Conservation (phyloP, 2,888 invertebrate species). For the Drosophila vallismaia region DNA sequence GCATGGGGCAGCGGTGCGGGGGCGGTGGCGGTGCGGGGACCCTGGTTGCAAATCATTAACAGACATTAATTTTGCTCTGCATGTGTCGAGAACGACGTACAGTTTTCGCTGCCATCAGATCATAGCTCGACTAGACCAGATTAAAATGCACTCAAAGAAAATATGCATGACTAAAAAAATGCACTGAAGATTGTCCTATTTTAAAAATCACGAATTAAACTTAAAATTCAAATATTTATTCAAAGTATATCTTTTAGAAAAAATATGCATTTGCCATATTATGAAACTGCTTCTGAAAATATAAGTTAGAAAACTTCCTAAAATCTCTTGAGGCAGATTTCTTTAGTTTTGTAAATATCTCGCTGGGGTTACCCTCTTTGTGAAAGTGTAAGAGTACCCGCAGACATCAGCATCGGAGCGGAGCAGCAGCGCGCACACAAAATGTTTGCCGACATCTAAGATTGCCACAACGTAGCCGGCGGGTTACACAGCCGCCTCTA, state of each 20-base stretch:
- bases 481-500: constrained; percentile 54
- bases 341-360: too few relatives aligned
- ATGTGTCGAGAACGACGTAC: constrained; percentile 48
- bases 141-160: constrained; percentile 1
- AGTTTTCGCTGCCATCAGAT: constrained; percentile 61
- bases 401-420: constrained; percentile 34
- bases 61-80: constrained; percentile 70
- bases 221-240: too few relatives aligned
- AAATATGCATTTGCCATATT: too few relatives aligned
- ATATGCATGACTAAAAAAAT: too few relatives aligned
- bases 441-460: constrained; percentile 77
- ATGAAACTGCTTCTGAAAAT: too few relatives aligned
- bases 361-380: neutral
- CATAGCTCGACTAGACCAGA: constrained; percentile 5
- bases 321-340: too few relatives aligned
- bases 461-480: constrained; percentile 74
- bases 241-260: too few relatives aligned
- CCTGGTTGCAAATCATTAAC: constrained; percentile 75
- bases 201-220: too few relatives aligned
- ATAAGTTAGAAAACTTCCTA: too few relatives aligned
- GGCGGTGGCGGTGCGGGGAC: constrained; percentile 12
- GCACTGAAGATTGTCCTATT: too few relatives aligned
- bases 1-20: constrained; percentile 14
- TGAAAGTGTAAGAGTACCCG: neutral
- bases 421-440: constrained; percentile 65